Evolutionary conservation across 2,888 invertebrate genomes (phyloP).

Genomic region (Liodrosophila aerea): DNA sequence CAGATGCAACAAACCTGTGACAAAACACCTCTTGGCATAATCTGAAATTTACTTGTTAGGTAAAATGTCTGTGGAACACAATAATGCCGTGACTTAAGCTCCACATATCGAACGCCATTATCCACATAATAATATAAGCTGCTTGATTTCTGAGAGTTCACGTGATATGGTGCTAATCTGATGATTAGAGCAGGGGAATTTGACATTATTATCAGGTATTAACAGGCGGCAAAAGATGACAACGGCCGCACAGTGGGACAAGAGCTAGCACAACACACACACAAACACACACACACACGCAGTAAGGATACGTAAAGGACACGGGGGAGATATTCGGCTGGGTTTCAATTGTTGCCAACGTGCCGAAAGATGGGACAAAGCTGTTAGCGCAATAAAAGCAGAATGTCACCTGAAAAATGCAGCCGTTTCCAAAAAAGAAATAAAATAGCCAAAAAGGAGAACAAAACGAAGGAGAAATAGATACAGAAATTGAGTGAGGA

Average conservation of each 20-base stretch:
- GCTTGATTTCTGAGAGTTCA: background rate
- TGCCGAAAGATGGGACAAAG: conserved; percentile 70
- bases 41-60: too few relatives aligned
- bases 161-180: conserved; percentile 67
- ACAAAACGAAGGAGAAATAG: background rate
- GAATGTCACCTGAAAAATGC: conserved; percentile 69
- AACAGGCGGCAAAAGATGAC: conserved; percentile 58
- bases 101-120: conserved; percentile 7
- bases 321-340: conserved; percentile 5
- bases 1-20: too few relatives aligned
- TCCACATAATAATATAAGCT: conserved; percentile 5
- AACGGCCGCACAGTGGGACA: conserved; percentile 62
- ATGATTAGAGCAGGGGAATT: conserved; percentile 52
- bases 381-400: conserved; percentile 60
- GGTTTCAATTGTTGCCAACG: conserved; percentile 61
- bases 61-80: too few relatives aligned
- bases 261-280: conserved; percentile 1
- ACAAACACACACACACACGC: too few relatives aligned
- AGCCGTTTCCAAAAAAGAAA: conserved; percentile 44
- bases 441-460: conserved; percentile 5
- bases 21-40: too few relatives aligned
- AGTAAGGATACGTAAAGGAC: conserved; percentile 15
- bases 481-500: conserved; percentile 10
- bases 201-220: conserved; percentile 68
- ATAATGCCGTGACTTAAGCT: conserved; percentile 26